A percentile compares a stretch with the other conserved stretches of the same genome.
These are phyloP conservation scores for Tokudaia muenninki DNA, from an alignment of 2,797 vertebrate genomes.

Conservation along the genomic window DNA sequence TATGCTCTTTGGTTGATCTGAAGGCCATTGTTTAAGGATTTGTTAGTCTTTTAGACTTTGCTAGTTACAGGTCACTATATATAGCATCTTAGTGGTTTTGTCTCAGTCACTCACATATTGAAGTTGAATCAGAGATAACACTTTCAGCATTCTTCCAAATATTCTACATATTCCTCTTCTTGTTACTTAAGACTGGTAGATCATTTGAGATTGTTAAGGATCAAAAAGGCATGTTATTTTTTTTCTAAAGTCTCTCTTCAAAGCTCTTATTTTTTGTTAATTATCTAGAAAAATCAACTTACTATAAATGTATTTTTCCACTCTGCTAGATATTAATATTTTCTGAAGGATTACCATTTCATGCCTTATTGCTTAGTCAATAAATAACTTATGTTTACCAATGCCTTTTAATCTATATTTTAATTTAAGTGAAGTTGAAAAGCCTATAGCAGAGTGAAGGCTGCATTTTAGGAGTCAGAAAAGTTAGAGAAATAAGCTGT, in stretches of 20 bases:
- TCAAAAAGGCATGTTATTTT: not conserved
- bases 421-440: not conserved
- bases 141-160: not conserved
- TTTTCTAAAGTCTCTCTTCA: not conserved
- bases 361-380: constrained; percentile 60
- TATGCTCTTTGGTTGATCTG: not conserved
- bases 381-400: not conserved
- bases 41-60: not conserved
- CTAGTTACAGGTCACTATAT: not conserved
- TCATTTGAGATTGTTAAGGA: not conserved
- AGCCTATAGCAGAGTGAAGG: not conserved
- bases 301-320: not conserved
- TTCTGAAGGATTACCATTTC: constrained; percentile 14
- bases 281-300: constrained; percentile 28
- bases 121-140: not conserved
- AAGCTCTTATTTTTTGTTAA: not conserved
- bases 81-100: constrained; percentile 18
- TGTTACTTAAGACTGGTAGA: not conserved
- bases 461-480: constrained; percentile 21
- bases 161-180: not conserved
- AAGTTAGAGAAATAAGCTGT: constrained; percentile 36
- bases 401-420: constrained; percentile 22
- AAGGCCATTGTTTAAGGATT: not conserved
- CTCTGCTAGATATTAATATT: not conserved
- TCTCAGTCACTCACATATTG: not conserved